phyloP scores from a whole-genome alignment of 2,113 vertebrate genomes.

The Micronisus gabar region DNA sequence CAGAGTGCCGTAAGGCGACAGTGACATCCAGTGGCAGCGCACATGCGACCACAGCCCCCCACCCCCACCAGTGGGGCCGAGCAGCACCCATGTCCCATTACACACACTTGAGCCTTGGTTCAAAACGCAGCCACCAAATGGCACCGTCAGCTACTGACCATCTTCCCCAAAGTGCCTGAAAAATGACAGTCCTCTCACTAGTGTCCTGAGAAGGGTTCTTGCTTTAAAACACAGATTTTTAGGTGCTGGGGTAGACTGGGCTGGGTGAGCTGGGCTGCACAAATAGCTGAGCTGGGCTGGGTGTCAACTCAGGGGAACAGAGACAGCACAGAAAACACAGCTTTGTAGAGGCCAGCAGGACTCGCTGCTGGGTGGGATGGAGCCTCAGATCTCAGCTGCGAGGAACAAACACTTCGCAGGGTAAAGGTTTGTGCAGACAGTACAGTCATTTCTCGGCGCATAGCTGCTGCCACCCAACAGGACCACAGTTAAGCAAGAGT shows the following conservation, averaged over 20 bases:
- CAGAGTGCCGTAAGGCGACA: neutral
- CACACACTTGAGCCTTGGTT: accelerated
- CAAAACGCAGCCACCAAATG: accelerated
- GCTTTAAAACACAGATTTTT: accelerated
- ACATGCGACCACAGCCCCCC: accelerated
- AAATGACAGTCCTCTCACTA: accelerated
- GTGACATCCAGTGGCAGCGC: slow-evolving; percentile 33
- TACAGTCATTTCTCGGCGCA: neutral
- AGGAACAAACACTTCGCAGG: accelerated
- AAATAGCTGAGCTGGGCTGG: neutral
- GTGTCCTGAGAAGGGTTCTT: accelerated
- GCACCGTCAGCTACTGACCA: accelerated
- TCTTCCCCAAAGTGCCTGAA: accelerated
- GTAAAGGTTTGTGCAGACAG: accelerated
- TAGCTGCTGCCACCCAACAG: neutral
- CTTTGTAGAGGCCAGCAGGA: neutral
- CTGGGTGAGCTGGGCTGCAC: neutral
- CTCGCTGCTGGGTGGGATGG: neutral
- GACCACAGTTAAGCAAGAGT: neutral
- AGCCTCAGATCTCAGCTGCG: accelerated
- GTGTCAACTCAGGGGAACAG: accelerated
- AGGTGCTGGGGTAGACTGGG: neutral
- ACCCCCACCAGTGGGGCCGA: neutral
- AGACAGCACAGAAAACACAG: accelerated
- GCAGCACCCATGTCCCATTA: accelerated